Evolutionary conservation across 2,797 vertebrate genomes (phyloP).

Genomic region (Periophthalmus magnuspinnatus): DNA sequence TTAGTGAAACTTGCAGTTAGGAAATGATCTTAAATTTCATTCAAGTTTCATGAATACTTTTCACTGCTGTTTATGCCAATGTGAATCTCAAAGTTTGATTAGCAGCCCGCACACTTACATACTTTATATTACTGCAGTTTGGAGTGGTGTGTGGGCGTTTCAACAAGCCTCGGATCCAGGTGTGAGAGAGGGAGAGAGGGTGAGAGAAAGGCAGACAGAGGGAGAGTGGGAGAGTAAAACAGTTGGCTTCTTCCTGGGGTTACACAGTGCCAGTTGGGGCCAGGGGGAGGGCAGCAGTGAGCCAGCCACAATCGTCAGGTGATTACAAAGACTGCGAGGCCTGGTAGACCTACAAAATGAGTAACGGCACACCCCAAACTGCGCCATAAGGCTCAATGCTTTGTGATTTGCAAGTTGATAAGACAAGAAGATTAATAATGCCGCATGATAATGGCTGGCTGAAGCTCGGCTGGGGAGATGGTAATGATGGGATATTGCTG

Average conservation of each 20-base stretch:
- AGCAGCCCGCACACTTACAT: no score
- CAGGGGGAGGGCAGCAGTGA: constrained; percentile 86
- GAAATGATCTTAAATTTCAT: not conserved
- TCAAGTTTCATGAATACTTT: not conserved
- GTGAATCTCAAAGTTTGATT: not conserved
- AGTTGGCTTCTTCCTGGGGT: constrained; percentile 53
- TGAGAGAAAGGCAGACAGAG: no score
- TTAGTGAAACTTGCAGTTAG: not conserved
- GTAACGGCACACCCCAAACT: constrained; percentile 98
- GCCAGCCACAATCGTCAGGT: constrained; percentile 97
- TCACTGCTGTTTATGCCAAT: not conserved
- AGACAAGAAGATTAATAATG: constrained; percentile 99
- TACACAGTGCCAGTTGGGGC: constrained; percentile 71
- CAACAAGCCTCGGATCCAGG: not conserved
- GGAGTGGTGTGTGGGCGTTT: constrained; percentile 7
- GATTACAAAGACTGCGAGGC: constrained; percentile 98
- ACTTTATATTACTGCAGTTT: no score
- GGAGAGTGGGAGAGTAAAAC: constrained; percentile 30
- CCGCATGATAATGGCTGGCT: constrained; percentile 98
- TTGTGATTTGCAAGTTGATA: constrained; percentile 99
- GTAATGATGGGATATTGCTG: constrained; percentile 99
- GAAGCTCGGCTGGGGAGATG: constrained; percentile 99
- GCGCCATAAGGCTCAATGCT: constrained; percentile 99
- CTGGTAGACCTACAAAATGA: constrained; percentile 99
- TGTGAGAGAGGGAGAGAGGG: not conserved